Evolutionary conservation across 2,113 vertebrate species (phyloP).

Genomic region (Egretta garzetta): DNA sequence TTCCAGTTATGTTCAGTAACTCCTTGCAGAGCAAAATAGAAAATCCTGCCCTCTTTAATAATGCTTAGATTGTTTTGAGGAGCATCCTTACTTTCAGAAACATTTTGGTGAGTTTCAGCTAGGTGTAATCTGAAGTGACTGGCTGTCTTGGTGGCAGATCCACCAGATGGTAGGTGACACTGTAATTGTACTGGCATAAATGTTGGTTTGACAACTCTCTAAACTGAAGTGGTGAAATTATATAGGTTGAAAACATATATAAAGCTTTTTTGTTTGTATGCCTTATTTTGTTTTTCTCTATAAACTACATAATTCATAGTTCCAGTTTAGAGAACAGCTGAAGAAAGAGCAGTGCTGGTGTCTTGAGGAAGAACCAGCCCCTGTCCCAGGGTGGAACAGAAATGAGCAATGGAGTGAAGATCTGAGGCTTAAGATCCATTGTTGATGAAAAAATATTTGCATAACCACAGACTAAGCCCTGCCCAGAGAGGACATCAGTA

Average conservation of each 20-base stretch:
- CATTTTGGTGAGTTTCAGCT: background rate
- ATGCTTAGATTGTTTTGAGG: background rate
- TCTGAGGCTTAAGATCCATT: background rate
- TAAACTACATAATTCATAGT: background rate
- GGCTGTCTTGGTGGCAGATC: background rate
- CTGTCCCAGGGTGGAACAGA: background rate
- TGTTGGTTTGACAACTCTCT: background rate
- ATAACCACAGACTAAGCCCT: background rate
- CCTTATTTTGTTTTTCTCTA: background rate
- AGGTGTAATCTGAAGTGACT: background rate
- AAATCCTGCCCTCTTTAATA: background rate
- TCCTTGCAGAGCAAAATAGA: background rate
- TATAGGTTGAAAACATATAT: background rate
- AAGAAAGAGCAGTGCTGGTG: background rate
- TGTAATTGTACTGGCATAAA: background rate
- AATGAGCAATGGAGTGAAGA: background rate
- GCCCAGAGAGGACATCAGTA: background rate
- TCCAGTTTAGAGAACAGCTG: background rate
- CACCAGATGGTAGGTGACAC: background rate
- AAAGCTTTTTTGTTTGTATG: background rate
- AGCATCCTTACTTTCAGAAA: background rate
- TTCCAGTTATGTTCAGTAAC: background rate
- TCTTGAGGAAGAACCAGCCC: background rate
- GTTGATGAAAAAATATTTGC: background rate
- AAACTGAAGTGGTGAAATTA: background rate